Percentiles rank a stretch among this genome's conserved stretches.
These are phyloP conservation scores for Ctenodactylus gundi DNA, from an alignment of 2,113 vertebrate genomes.

Conservation along the genomic window DNA sequence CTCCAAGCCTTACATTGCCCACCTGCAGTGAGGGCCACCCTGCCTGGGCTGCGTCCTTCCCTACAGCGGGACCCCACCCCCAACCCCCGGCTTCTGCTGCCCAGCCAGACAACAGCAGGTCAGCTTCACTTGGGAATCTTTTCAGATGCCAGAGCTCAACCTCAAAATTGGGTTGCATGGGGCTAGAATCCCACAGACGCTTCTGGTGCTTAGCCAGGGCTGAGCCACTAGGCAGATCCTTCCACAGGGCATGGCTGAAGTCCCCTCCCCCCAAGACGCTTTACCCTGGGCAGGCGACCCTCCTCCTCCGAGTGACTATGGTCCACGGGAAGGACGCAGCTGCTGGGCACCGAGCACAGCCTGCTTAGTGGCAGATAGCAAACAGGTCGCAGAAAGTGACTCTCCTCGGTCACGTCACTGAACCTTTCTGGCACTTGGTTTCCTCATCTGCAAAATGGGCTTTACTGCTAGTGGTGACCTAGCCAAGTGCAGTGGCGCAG, in stretches of 20 bases:
- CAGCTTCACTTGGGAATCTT: not conserved
- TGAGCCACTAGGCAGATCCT: not conserved
- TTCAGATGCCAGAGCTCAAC: rapidly evolving
- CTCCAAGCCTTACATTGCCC: not conserved
- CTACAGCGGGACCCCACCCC: too few relatives aligned
- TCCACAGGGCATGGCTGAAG: not conserved
- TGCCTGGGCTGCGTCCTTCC: not conserved
- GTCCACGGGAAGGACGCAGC: not conserved
- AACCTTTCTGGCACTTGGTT: not conserved
- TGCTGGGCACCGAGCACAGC: not conserved
- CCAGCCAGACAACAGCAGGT: too few relatives aligned
- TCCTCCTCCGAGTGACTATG: not conserved
- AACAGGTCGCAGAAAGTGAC: not conserved
- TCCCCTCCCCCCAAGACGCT: not conserved
- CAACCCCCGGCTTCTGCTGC: too few relatives aligned
- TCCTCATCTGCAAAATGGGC: not conserved
- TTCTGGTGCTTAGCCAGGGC: not conserved
- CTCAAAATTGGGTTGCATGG: not conserved
- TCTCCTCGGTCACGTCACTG: too few relatives aligned
- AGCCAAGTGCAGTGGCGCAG: too few relatives aligned
- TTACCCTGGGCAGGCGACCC: not conserved
- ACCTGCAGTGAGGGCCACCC: not conserved
- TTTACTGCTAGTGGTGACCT: not conserved
- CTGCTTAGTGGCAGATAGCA: not conserved
- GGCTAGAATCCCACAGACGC: not conserved